phyloP scores from a whole-genome alignment of 2,113 vertebrate genomes.

The Albula glossodonta region DNA sequence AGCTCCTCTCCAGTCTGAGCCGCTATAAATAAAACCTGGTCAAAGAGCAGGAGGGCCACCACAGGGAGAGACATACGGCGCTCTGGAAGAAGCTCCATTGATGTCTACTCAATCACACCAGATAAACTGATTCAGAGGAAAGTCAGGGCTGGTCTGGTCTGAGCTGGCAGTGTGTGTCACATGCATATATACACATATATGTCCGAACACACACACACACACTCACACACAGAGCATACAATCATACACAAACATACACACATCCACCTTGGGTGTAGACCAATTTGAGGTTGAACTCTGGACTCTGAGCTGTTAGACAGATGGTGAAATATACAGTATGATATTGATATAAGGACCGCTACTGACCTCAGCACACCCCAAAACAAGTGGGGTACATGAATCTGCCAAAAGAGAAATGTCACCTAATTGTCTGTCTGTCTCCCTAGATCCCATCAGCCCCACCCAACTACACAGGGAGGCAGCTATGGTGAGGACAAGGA shows the following conservation, averaged over 20 bases:
- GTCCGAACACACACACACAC: not conserved
- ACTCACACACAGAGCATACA: not conserved
- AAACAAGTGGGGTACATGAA: too few relatives aligned
- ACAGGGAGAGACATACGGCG: not conserved
- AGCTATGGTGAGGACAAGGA: conserved; percentile 83
- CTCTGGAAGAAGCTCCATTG: not conserved
- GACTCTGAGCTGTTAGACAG: too few relatives aligned
- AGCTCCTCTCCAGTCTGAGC: not conserved
- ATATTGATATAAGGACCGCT: too few relatives aligned
- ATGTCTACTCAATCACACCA: not conserved
- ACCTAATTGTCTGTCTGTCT: not conserved
- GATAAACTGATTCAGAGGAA: too few relatives aligned
- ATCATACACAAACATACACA: not conserved
- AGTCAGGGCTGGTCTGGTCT: not conserved
- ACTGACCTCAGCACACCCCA: too few relatives aligned
- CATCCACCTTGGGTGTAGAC: not conserved
- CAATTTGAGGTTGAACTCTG: too few relatives aligned
- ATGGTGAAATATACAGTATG: too few relatives aligned
- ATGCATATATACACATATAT: not conserved
- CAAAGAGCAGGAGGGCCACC: not conserved
- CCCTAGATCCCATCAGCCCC: conserved; percentile 94
- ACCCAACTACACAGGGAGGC: conserved; percentile 94
- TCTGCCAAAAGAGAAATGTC: too few relatives aligned
- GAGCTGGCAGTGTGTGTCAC: not conserved
- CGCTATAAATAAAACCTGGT: not conserved